Evolutionary conservation across 1,140 invertebrate species (phyloP).

Genomic region (Spodoptera frugiperda): DNA sequence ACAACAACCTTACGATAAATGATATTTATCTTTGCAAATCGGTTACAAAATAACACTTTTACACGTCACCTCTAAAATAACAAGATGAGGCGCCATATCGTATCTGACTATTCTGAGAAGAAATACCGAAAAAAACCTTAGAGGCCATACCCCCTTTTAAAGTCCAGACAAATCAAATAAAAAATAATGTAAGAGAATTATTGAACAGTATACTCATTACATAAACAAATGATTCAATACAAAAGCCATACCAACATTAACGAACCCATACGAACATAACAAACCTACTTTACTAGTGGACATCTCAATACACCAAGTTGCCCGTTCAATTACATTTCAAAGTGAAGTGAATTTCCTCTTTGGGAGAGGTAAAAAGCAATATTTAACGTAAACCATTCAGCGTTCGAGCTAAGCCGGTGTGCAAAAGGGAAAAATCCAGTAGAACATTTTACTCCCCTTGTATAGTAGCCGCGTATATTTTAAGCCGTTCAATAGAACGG

Average conservation of each 20-base stretch:
- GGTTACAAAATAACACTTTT: too few relatives aligned
- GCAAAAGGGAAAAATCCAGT: slow-evolving; percentile 46
- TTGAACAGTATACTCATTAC: too few relatives aligned
- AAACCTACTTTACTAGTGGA: background rate
- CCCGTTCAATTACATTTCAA: slow-evolving; percentile 34
- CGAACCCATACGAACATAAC: too few relatives aligned
- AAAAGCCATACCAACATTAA: background rate
- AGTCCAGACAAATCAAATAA: background rate
- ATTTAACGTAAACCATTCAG: slow-evolving; percentile 61
- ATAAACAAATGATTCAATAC: background rate
- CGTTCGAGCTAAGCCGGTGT: slow-evolving; percentile 22
- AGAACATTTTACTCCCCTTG: slow-evolving; percentile 38
- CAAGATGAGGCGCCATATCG: too few relatives aligned
- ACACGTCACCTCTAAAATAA: too few relatives aligned
- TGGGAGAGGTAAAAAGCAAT: slow-evolving; percentile 60
- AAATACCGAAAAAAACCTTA: too few relatives aligned
- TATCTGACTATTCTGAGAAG: too few relatives aligned
- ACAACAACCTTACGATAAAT: too few relatives aligned
- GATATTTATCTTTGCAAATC: too few relatives aligned
- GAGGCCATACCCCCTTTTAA: too few relatives aligned
- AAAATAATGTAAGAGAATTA: too few relatives aligned
- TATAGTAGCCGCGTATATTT: slow-evolving; percentile 40
- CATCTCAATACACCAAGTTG: slow-evolving; percentile 8
- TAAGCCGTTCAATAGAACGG: slow-evolving; percentile 37
- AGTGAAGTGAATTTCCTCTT: slow-evolving; percentile 42